Base-by-base conservation (phyloP, 2,113 vertebrate species). In the Fulmarus glacialis region DNA sequence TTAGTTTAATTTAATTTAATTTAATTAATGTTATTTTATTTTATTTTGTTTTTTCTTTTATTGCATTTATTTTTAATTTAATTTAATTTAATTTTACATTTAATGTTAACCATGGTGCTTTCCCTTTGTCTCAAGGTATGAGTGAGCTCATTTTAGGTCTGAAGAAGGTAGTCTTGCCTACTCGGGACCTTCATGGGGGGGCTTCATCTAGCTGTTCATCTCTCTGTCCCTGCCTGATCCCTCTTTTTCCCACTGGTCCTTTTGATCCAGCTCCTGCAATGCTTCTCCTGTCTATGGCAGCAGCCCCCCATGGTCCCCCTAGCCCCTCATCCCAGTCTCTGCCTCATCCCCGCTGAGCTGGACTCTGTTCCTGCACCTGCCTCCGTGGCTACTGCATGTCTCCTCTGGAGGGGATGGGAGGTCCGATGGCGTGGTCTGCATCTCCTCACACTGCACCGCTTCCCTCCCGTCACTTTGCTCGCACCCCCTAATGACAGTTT, bases 381-480 rank as follows among this genome's bases (percentile, higher is more conserved):
- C 15, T 26, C 32, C 1, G 0, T 19, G 21, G 21, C 21, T 66
- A 3, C 12, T 45, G 24, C 0, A 4, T 47, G 5, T 47, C 29
- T 26, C 13, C 45, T n/a, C 9, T 0, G 2, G 8, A n/a, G 20
- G 4, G 30, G 11, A 15, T 40, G 7, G 30, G 19, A 56, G 12
- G 36, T 11, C 7, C 34, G 13, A 0, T 10, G 30, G 6, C 2
- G 0, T 34, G 42, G 8, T 6, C 12, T 17, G 20, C 26, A 21
- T 21, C 10, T 11, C 45, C 36, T 40, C 60, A 10, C 32, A 11
- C 13, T 14, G n/a, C 32, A 38, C 4, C 1, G 0, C 16, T 11
- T 64, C 38, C 34, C 38, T 52, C 73, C 15, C 13, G 10, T 11
- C 45, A 2, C 30, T 72, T 48, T 47, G 7, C 34, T 53, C 3